Base-by-base conservation (phyloP, 2,113 vertebrate species). In the Dipodomys spectabilis region DNA sequence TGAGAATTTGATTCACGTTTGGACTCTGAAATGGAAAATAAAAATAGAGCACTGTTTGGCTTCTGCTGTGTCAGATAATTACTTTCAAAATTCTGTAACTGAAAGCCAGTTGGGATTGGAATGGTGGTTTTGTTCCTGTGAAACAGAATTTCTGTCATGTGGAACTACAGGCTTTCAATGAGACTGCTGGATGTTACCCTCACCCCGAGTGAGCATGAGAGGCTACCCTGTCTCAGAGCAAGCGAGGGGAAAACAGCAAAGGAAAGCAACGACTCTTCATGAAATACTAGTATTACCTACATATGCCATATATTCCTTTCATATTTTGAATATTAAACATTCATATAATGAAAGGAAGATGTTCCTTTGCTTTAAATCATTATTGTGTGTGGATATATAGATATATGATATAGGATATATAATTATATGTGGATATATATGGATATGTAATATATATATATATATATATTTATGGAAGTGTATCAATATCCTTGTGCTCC, bases 61-160 rank as follows among this genome's bases (percentile, higher is more conserved):
- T 86, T 96, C 92, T 86, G 94, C 94, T 95, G 95, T 90, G 95
- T 95, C 95, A 96, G 90, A 96, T 96, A 97, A 96, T 97, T 96
- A 88, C 93, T 95, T 94, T 95, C 84, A 69, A 90, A 96, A 95
- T 80, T 95, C 94, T 95, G 90, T 88, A 94, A 93, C 92, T 86
- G 75, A 82, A 95, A 94, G 67, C 92, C 92, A 94, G 0, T 93
- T 92, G 93, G 65, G 88, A 88, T 20, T 77, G 93, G 72, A 88
- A 49, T 53, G 88, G 74, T 89, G 92, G 73, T 96, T 95, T 75
- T 92, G 67, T 88, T 94, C 82, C 85, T 80, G 45, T 79, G 95
- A 92, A 95, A 90, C 65, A 93, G 82, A 90, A 95, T 83, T 94
- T 82, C 84, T 94, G 82, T 93, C 82, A 25, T 88, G 74, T 80